Conservation (phyloP, 2,797 vertebrate species). For the Psittacula derbiana region DNA sequence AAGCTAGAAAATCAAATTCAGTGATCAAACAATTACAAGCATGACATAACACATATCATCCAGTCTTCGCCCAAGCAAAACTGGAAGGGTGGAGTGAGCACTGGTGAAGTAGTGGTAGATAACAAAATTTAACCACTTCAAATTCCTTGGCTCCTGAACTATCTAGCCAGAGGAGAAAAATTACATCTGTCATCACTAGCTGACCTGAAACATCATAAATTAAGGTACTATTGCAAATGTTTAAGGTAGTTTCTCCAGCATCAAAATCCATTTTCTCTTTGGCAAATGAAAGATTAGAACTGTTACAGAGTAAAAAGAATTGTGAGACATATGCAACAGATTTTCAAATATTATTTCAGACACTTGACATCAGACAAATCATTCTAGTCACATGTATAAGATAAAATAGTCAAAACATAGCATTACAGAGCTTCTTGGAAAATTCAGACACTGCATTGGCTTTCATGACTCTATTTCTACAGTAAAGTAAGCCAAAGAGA, state of each 20-base stretch:
- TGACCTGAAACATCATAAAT: constrained; percentile 22
- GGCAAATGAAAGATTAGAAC: constrained; percentile 22
- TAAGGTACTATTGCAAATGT: constrained; percentile 15
- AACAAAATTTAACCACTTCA: not conserved
- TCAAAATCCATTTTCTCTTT: constrained; percentile 28
- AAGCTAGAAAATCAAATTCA: not conserved
- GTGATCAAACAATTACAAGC: not conserved
- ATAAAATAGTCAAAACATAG: not conserved
- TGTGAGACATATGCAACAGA: not conserved
- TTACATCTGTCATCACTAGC: not conserved
- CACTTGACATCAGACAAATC: not conserved
- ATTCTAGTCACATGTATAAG: not conserved
- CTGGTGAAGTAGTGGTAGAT: not conserved
- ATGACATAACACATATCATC: not conserved
- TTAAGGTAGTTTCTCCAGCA: not conserved
- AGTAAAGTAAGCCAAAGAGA: not conserved
- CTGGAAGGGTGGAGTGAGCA: fast-evolving
- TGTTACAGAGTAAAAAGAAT: constrained; percentile 21
- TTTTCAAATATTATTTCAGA: constrained; percentile 21
- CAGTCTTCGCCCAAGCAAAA: not conserved
- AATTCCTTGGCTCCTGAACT: not conserved
- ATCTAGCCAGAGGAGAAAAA: not conserved
- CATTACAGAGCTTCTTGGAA: not conserved
- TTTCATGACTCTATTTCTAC: not conserved
- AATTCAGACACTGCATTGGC: not conserved